phyloP scores from a whole-genome alignment of 1,140 invertebrate species.

The Drosophila pectinifera region DNA sequence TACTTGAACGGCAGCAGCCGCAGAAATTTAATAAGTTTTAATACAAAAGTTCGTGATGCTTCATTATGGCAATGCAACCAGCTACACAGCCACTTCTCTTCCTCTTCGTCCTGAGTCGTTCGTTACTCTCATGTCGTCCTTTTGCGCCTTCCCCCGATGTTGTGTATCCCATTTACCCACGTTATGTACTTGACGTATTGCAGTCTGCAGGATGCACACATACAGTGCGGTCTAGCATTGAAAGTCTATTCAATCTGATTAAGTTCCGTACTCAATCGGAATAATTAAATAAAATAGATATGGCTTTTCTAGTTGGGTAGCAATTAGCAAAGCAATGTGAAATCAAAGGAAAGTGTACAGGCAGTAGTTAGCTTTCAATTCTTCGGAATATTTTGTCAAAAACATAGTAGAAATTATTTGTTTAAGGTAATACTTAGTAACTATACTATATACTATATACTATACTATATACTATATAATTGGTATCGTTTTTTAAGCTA shows the following conservation, averaged over 20 bases:
- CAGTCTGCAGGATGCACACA: constrained; percentile 5
- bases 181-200: constrained; percentile 34
- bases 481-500: not conserved
- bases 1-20: constrained; percentile 37
- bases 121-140: constrained; percentile 7
- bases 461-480: not conserved
- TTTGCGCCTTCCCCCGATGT: not conserved
- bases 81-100: constrained; percentile 11
- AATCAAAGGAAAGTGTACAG: too few relatives aligned
- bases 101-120: not conserved
- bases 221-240: constrained; percentile 11
- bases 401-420: not conserved
- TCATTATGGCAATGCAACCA: constrained; percentile 65
- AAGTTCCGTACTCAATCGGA: not conserved
- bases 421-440: not conserved
- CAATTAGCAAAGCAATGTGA: too few relatives aligned
- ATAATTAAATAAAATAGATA: not conserved
- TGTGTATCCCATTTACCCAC: constrained; percentile 29
- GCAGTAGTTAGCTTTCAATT: too few relatives aligned
- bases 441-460: too few relatives aligned
- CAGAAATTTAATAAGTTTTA: constrained; percentile 79
- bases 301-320: not conserved
- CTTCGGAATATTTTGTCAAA: not conserved
- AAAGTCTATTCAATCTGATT: not conserved
- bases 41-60: constrained; percentile 70